Evolutionary conservation across 1,140 invertebrate genomes (phyloP), one percentile per base, ranked within the genome.

Genomic region (Bilobella aurantiaca): DNA sequence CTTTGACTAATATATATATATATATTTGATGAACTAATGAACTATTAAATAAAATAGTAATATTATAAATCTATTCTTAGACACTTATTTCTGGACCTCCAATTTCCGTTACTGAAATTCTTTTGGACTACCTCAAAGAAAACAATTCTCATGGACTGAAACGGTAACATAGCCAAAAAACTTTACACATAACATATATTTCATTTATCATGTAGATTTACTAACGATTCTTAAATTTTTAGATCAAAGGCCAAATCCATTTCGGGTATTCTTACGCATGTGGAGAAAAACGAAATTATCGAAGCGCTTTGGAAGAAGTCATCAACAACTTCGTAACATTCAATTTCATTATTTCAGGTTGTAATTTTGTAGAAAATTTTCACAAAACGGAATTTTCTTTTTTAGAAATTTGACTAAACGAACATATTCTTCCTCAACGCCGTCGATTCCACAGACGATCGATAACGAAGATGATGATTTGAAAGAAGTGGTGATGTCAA

Each of bases 361-460:
- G 53, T 57, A 28, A 32, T 23, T 58, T 37, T 59, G 47, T 58
- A 25, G 28, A 30, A 27, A 23, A 8, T 56, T 18, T 12, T 62
- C n/a, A 3, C 47, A 25, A 21, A 31, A 29, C 3, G 30, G 8
- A 16, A 12, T 27, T 49, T 31, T 14, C 31, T 1, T 57, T 27
- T 56, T 23, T 28, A 65, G 60, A 25, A 28, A 31, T 14, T 23
- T 69, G 27, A 23, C 63, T 16, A 28, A 58, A 30, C 31, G 68
- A 12, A 34, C 64, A 14, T 60, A 65, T 34, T 69, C 68, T 23
- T 23, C 37, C 1, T 69, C 68, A 5, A 69, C 68, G 14, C 68
- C 68, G 0, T 69, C 64, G 1, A 47, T 69, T 5, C 30, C 34
- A 8, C 56, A 65, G 29, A 25, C 62, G 57, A 47, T n/a, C 46